A percentile compares a stretch with the other conserved stretches of the same genome.
Conservation (phyloP, 2,797 vertebrate species). For the Echiichthys vipera region DNA sequence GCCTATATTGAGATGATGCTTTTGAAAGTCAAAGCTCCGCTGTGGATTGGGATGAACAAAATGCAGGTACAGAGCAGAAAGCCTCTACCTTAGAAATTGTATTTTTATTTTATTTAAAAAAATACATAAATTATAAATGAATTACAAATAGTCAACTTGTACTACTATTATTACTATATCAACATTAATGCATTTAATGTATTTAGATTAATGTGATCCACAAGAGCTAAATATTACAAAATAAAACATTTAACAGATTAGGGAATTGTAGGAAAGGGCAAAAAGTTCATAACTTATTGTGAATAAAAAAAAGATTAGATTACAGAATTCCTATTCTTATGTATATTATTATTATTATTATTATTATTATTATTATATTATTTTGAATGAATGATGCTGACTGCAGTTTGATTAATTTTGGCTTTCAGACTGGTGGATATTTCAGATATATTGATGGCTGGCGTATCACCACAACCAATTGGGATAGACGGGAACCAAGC, state of each 20-base stretch:
- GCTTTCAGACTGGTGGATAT: constrained; percentile 80
- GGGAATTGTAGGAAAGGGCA: not conserved
- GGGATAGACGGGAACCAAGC: constrained; percentile 85
- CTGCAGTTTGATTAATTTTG: constrained; percentile 4
- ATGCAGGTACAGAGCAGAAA: constrained; percentile 77
- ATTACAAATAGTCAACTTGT: not conserved
- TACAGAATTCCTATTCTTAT: not conserved
- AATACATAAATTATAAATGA: too few species aligned
- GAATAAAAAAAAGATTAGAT: too few species aligned
- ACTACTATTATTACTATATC: too few species aligned
- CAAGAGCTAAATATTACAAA: not conserved
- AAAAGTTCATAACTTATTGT: not conserved
- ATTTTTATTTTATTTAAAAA: too few species aligned
- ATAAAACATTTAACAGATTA: not conserved
- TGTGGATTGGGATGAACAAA: constrained; percentile 91
- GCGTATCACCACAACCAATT: constrained; percentile 83
- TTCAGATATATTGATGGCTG: constrained; percentile 88
- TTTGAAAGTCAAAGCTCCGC: constrained; percentile 68
- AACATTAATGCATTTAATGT: not conserved
- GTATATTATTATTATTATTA: too few species aligned
- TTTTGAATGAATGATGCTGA: not conserved
- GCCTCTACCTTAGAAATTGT: not conserved
- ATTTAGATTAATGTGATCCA: not conserved
- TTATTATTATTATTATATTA: too few species aligned
- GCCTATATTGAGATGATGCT: constrained; percentile 80